Base-by-base conservation (phyloP, 2,797 vertebrate genomes). In the Falco columbarius region DNA sequence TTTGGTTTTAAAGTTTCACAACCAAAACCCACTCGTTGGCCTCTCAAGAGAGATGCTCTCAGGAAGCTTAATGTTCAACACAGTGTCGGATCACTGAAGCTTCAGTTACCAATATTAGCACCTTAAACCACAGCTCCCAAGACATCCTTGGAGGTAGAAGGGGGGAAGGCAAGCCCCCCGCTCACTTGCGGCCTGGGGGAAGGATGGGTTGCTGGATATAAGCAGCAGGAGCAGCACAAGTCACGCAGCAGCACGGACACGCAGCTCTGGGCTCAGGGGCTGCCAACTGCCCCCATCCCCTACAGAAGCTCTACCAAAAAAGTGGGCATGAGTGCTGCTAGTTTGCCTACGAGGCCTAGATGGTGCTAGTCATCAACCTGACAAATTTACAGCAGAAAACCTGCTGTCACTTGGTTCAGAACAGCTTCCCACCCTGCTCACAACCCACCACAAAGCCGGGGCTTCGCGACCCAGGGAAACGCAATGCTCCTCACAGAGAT, bases 341-440 rank as follows among this genome's bases (percentile, higher is more conserved):
- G 19, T 61, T 86, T 80, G 72, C 40, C 40, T 36, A 2, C 19
- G 4, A 71, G 93, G 82, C 62, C 56, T 90, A 51, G 86, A 83
- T 80, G 90, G 73, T 79, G 90, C 90, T 66, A 55, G 62, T 80
- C 73, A 46, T 80, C 86, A 87, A 74, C 29, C n/a, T 17, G 34
- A 46, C 67, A 42, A 10, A 26, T 40, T 46, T 14, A 7, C n/a
- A 36, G 34, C 49, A 62, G 74, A 61, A 63, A 68, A 79, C 15
- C 54, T 76, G 51, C 61, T 65, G 56, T 83, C 73, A 13, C 71
- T 30, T 0, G 30, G 51, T 63, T 73, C 55, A 10, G 49, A 52
- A 56, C 34, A 14, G 44, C 55, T 42, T 59, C 73, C 8, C 34
- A 19, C n/a, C 13, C 23, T 0, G 1, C 30, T 62, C 22, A 5